Evolutionary conservation across 2,888 invertebrate species (phyloP).

Genomic region (Platycheirus albimanus): DNA sequence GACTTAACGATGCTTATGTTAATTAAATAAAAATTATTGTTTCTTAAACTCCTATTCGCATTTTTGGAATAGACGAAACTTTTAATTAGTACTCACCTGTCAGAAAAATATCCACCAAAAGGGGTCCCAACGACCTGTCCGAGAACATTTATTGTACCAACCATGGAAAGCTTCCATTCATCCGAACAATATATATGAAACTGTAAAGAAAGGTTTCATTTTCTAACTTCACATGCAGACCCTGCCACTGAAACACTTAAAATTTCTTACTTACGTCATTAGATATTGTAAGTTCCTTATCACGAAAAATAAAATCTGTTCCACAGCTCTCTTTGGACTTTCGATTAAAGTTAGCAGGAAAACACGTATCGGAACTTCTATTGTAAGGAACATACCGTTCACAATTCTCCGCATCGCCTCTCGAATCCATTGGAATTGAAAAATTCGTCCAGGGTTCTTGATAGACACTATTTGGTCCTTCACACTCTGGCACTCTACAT

Average conservation of each 20-base stretch:
- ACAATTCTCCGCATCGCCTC: conserved; percentile 76
- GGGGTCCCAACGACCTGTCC: conserved; percentile 90
- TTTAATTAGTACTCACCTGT: conserved; percentile 85
- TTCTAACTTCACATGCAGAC: no score
- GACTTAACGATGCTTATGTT: no score
- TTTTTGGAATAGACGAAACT: no score
- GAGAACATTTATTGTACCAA: conserved; percentile 89
- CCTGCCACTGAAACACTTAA: no score
- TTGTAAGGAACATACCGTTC: conserved; percentile 75
- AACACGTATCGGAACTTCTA: conserved; percentile 78
- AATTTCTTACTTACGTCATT: conserved; percentile 78
- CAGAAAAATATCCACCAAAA: conserved; percentile 86
- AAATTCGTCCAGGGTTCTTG: conserved; percentile 84
- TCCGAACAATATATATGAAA: conserved; percentile 79
- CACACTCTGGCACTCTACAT: conserved; percentile 81
- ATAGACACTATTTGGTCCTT: conserved; percentile 77
- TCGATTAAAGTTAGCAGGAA: conserved; percentile 80
- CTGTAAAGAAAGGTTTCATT: conserved; percentile 55
- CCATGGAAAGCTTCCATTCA: conserved; percentile 88
- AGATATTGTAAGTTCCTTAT: conserved; percentile 78
- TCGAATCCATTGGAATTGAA: conserved; percentile 80
- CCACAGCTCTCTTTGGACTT: conserved; percentile 77
- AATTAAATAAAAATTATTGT: no score
- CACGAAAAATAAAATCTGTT: conserved; percentile 79
- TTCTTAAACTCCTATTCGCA: no score